Conservation (phyloP, 2,888 invertebrate species). For the Augochlorella aurata region DNA sequence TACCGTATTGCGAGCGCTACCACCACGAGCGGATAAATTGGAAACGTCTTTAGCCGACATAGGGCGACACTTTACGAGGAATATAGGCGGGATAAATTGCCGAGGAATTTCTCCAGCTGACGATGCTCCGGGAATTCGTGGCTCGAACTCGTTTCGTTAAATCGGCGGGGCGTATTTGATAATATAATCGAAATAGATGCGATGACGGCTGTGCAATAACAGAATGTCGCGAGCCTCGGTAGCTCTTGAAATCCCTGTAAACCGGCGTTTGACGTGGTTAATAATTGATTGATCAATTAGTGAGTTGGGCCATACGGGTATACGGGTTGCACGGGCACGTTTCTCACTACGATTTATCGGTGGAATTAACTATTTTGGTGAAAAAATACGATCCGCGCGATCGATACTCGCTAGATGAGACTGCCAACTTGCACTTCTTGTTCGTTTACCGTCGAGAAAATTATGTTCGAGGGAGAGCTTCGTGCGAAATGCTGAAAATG, state of each 20-base stretch:
- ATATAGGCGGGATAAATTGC: constrained; percentile 39
- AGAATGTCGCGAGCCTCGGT: background rate
- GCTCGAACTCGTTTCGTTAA: constrained; percentile 36
- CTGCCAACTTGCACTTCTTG: background rate
- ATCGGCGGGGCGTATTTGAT: constrained; percentile 10
- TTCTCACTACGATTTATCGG: background rate
- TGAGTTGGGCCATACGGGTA: background rate
- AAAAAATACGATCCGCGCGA: background rate
- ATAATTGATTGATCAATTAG: constrained; percentile 22
- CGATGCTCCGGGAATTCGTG: constrained; percentile 36
- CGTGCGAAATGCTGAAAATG: no score
- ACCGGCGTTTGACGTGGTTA: constrained; percentile 8
- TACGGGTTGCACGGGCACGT: background rate
- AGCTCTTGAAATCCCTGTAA: constrained; percentile 8
- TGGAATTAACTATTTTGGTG: background rate
- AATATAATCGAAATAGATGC: constrained; percentile 21
- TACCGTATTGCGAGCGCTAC: constrained; percentile 14
- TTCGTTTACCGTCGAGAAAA: background rate
- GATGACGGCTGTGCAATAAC: background rate
- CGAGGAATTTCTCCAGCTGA: constrained; percentile 42
- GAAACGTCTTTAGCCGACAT: constrained; percentile 35
- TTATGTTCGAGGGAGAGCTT: background rate
- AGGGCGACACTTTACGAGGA: constrained; percentile 33
- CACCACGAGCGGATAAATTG: constrained; percentile 19
- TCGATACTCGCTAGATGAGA: background rate